These are phyloP conservation scores for Eleutherodactylus coqui DNA, from an alignment of 2,797 vertebrate genomes.

Conservation along the genomic window DNA sequence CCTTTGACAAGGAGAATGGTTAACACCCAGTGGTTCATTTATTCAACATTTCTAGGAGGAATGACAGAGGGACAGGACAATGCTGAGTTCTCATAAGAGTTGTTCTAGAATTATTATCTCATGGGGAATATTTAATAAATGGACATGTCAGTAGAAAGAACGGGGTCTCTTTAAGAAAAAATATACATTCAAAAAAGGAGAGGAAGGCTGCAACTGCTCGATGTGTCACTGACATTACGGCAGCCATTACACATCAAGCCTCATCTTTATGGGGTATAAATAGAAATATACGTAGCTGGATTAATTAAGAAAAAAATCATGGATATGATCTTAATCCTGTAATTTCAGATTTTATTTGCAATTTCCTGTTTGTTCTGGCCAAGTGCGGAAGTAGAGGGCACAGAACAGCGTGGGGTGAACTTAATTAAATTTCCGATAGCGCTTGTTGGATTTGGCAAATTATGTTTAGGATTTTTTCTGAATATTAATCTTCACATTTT, in stretches of 20 bases:
- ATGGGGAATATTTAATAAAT: neutral
- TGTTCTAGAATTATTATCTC: neutral
- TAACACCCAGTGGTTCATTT: neutral
- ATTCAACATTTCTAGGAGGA: neutral
- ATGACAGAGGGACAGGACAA: neutral
- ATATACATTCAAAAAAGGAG: neutral
- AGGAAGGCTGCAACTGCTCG: neutral
- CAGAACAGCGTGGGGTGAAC: slow-evolving; percentile 50
- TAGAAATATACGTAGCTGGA: slow-evolving; percentile 36
- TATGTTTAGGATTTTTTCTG: slow-evolving; percentile 19
- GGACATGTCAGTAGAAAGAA: neutral
- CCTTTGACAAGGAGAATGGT: neutral
- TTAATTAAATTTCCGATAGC: slow-evolving; percentile 60
- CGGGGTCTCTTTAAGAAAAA: neutral
- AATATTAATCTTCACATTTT: slow-evolving; percentile 41
- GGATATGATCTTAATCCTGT: slow-evolving; percentile 48
- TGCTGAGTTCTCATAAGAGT: neutral
- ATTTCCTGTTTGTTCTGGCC: slow-evolving; percentile 48
- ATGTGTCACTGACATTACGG: slow-evolving; percentile 12
- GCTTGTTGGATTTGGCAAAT: slow-evolving; percentile 56
- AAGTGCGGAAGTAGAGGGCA: neutral
- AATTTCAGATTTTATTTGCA: slow-evolving; percentile 41
- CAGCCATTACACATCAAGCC: neutral
- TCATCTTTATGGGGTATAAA: slow-evolving; percentile 34
- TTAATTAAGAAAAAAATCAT: slow-evolving; percentile 11